Evolutionary conservation across 2,888 invertebrate species (phyloP).

Genomic region (Parasteatoda lunata): DNA sequence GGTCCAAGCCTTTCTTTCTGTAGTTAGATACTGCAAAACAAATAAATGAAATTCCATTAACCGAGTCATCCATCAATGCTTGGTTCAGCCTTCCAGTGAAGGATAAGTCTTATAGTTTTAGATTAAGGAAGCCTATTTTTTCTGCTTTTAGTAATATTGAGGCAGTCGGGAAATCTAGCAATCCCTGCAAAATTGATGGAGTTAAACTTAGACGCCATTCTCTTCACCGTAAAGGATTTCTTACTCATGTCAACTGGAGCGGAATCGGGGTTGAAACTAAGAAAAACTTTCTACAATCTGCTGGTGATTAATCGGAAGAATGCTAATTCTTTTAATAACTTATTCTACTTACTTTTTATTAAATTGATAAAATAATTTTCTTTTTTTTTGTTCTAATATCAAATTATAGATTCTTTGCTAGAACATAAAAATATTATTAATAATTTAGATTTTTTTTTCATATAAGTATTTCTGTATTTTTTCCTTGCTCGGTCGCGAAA

Average conservation of each 20-base stretch:
- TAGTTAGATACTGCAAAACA: background rate
- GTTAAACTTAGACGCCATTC: background rate
- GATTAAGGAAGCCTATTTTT: conserved; percentile 16
- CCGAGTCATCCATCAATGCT: conserved; percentile 21
- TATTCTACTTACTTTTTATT: no score
- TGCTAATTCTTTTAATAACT: no score
- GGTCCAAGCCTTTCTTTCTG: no score
- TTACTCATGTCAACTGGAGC: background rate
- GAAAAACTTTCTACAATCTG: no score
- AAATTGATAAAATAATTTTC: no score
- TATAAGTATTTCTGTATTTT: no score
- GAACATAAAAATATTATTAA: no score
- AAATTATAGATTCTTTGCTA: no score
- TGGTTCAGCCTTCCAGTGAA: background rate
- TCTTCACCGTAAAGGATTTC: background rate
- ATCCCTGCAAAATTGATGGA: conserved; percentile 10
- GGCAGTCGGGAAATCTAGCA: background rate
- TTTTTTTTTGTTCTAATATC: no score
- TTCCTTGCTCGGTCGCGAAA: no score
- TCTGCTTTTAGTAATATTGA: background rate
- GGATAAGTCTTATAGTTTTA: conserved; percentile 18
- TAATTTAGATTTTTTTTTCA: no score
- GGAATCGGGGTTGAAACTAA: background rate
- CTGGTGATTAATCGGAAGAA: no score
- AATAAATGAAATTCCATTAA: conserved; percentile 34